Evolutionary conservation across 2,113 vertebrate species (phyloP).

Genomic region (Ploceus nigricollis): DNA sequence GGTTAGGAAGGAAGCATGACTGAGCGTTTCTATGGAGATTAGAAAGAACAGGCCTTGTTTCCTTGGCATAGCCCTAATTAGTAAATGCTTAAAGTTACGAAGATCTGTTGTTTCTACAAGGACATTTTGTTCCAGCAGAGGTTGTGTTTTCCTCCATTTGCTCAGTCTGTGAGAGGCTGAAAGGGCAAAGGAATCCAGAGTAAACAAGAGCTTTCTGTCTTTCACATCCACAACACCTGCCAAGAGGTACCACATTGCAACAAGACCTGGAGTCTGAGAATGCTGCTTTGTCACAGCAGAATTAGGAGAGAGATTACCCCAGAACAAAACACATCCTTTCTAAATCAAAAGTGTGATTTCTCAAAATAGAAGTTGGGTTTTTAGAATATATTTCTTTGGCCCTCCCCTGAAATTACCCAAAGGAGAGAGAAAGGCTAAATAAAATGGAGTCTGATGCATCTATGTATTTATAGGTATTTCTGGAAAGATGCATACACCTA

Average conservation of each 20-base stretch:
- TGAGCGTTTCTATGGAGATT: conserved; percentile 8
- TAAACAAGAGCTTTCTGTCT: neutral
- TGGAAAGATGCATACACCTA: neutral
- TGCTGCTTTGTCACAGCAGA: neutral
- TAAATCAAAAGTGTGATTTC: neutral
- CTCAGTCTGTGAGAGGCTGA: neutral
- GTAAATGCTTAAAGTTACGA: neutral
- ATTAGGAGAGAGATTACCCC: neutral
- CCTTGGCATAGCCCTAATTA: conserved; percentile 22
- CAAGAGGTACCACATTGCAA: neutral
- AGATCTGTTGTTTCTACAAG: conserved; percentile 2
- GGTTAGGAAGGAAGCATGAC: conserved; percentile 59
- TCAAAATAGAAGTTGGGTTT: neutral
- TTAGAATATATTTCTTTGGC: neutral
- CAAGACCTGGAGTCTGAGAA: neutral
- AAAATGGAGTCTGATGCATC: neutral
- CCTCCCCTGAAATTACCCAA: neutral
- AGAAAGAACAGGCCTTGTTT: neutral
- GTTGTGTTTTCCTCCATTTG: conserved; percentile 11
- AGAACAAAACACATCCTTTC: neutral
- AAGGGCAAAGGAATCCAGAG: neutral
- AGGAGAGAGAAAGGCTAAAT: neutral
- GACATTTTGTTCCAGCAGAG: conserved; percentile 28
- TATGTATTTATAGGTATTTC: neutral
- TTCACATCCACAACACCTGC: neutral